These are phyloP conservation scores for Drosophila pseudoananassae DNA, from an alignment of 1,140 invertebrate genomes.

Conservation along the genomic window DNA sequence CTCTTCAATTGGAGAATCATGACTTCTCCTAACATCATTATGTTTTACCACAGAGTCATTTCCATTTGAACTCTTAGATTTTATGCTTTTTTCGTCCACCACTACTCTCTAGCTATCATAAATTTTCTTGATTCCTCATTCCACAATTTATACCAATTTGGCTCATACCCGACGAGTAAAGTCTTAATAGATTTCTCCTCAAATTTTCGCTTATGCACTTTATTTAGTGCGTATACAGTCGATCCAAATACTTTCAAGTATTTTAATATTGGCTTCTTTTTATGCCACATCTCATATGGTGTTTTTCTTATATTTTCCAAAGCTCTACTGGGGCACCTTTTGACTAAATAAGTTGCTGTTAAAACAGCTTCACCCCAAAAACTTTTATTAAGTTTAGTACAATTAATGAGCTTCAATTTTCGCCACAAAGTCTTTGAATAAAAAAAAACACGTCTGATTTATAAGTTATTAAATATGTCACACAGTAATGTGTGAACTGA, in stretches of 20 bases:
- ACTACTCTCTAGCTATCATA: too few species aligned
- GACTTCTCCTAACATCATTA: too few species aligned
- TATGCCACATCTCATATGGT: conserved; percentile 6
- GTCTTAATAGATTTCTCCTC: background rate
- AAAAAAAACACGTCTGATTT: too few species aligned
- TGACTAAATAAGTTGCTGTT: conserved; percentile 1
- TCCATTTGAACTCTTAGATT: too few species aligned
- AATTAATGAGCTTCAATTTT: too few species aligned
- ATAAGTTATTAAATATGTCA: too few species aligned
- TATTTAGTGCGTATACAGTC: conserved; percentile 5
- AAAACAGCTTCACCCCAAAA: conserved; percentile 6
- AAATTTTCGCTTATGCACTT: background rate
- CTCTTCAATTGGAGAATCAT: too few species aligned
- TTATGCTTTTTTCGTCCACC: too few species aligned
- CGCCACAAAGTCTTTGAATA: too few species aligned
- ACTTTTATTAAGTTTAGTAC: background rate
- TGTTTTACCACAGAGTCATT: too few species aligned
- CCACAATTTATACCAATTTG: conserved; percentile 14
- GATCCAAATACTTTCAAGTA: conserved; percentile 6
- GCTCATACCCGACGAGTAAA: background rate
- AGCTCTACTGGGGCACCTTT: background rate
- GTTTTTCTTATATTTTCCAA: background rate
- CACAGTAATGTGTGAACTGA: too few species aligned
- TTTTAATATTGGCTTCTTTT: conserved; percentile 1
- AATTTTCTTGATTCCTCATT: background rate